A percentile compares a stretch with the other conserved stretches of the same genome.
Conservation (phyloP, 2,113 vertebrate genomes). For the Gracilinanus agilis region DNA sequence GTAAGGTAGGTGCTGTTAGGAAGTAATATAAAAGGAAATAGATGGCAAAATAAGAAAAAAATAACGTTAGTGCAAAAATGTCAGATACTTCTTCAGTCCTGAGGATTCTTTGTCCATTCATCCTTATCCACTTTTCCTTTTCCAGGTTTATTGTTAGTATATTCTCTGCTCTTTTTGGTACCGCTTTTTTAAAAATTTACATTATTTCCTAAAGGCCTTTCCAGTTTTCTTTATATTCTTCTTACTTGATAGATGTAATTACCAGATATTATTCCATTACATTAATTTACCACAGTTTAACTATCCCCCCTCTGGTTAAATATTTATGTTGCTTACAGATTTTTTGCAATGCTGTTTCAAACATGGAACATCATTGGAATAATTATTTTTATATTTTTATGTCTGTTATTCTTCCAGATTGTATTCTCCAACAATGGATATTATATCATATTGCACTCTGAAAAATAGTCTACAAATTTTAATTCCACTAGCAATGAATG, state of each 20-base stretch:
- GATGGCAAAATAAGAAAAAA: background rate
- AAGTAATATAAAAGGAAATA: background rate
- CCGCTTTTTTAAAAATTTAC: background rate
- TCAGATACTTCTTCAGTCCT: background rate
- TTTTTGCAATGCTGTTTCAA: background rate
- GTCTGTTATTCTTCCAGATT: background rate
- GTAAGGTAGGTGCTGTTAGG: background rate
- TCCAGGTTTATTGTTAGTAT: background rate
- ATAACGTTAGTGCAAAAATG: background rate
- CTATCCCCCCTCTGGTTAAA: background rate
- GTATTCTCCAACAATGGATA: background rate
- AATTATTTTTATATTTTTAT: background rate
- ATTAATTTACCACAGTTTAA: background rate
- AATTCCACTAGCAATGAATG: no score
- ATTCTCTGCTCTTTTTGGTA: background rate
- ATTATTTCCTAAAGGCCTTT: background rate
- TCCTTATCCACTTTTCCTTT: background rate
- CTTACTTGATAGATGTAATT: background rate
- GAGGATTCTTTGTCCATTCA: background rate
- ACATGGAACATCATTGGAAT: background rate
- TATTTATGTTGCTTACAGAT: background rate
- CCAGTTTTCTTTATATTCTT: background rate
- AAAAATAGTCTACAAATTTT: background rate
- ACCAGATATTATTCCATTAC: background rate
- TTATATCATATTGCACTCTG: background rate